phyloP scores from a whole-genome alignment of 2,888 invertebrate genomes.

The Latrodectus hesperus region DNA sequence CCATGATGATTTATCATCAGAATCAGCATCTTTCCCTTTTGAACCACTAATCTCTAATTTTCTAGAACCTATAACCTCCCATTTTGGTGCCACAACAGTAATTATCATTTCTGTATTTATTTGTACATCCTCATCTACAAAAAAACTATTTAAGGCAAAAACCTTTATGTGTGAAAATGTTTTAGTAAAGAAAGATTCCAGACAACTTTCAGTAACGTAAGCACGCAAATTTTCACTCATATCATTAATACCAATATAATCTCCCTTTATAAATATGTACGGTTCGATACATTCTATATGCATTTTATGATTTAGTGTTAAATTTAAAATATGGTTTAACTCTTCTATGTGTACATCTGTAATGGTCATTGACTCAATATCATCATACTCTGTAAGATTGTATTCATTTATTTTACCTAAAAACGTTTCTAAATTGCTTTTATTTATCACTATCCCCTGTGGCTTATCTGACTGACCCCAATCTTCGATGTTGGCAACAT shows the following conservation, averaged over 20 bases:
- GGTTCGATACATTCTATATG: constrained; percentile 1
- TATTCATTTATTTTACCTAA: not conserved
- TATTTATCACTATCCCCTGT: constrained; percentile 10
- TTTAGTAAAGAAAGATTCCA: not conserved
- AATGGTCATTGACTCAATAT: not conserved
- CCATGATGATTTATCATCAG: not conserved
- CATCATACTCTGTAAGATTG: constrained; percentile 14
- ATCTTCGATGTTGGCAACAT: constrained; percentile 23
- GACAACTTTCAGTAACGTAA: not conserved
- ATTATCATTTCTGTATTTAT: not conserved
- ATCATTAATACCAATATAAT: constrained; percentile 2
- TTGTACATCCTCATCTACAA: not conserved
- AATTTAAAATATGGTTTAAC: constrained; percentile 18
- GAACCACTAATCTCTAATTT: constrained; percentile 3
- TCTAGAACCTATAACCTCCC: constrained; percentile 7
- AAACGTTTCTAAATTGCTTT: not conserved
- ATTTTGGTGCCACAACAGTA: constrained; percentile 17
- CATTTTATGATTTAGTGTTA: constrained; percentile 17
- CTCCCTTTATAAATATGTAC: constrained; percentile 6
- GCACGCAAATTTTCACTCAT: not conserved
- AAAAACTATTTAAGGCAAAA: constrained; percentile 14
- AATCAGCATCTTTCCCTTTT: not conserved
- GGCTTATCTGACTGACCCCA: constrained; percentile 11
- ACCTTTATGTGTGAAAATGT: constrained; percentile 15
- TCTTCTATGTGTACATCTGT: constrained; percentile 11